Evolutionary conservation across 1,140 invertebrate genomes (phyloP), one percentile per base, ranked within the genome.

Genomic region (Drosophila pseudoobscura): DNA sequence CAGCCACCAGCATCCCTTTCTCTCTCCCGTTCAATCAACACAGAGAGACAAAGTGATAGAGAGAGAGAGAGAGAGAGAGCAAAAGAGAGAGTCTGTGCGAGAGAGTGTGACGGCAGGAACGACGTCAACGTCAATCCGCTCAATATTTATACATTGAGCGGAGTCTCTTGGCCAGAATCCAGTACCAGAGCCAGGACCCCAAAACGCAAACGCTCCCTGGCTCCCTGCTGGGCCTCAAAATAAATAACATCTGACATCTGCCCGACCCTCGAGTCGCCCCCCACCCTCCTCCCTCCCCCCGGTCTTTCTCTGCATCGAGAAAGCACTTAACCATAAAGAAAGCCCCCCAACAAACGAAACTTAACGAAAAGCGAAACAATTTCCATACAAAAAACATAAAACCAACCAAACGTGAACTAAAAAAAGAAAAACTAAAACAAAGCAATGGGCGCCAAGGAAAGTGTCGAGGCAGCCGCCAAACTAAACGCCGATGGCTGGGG

Each of bases 401-500:
- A 22, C 47, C 75, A 79, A 46, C 53, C 64, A 65, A 70, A 70
- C 63, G 66, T 53, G 52, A 69, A 69, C 56, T 63, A 43, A 68
- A 39, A 39, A 35, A 39, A 39, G 11, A 1, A 39, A 80, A 74
- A 66, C 70, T 52, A 50, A 78, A 69, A 70, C 66, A 69, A 72
- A 71, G 74, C 88, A 91, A 84, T 95, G 94, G 94, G 94, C 93
- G 94, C 94, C 91, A 95, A 95, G 93, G 94, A 94, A 90, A 95
- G 94, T 93, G 94, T 95, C 89, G 94, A 95, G 92, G 94, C 94
- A 91, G 94, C 94, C 91, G 91, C 89, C 58, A 95, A 95, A 94
- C 94, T 94, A 93, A 94, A 94, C 92, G 93, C 94, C 92, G 94
- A 95, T 93, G 94, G 94, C 93, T 95, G 94, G 94, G 94, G 94